Conservation (phyloP, 2,888 invertebrate species). For the Lagria hirta region DNA sequence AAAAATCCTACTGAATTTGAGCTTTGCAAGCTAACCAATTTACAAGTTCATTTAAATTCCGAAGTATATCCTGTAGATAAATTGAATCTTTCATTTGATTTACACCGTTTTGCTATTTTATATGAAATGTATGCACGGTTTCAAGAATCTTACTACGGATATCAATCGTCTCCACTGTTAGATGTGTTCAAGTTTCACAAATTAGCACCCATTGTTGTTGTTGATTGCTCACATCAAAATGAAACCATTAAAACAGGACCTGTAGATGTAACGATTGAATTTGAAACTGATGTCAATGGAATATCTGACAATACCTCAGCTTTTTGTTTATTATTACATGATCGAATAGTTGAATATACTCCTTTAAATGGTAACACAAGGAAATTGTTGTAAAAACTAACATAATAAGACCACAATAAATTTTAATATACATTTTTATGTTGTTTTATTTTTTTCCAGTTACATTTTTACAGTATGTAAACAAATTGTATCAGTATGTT, state of each 20-base stretch:
- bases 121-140: slow-evolving; percentile 38
- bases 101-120: slow-evolving; percentile 32
- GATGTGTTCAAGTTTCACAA: slow-evolving; percentile 30
- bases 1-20: slow-evolving; percentile 31
- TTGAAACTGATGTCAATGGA: slow-evolving; percentile 33
- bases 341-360: slow-evolving; percentile 34
- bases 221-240: slow-evolving; percentile 39
- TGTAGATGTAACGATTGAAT: slow-evolving; percentile 38
- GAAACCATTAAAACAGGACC: slow-evolving; percentile 34
- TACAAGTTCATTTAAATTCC: slow-evolving; percentile 45
- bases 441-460: slow-evolving; percentile 1
- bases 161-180: slow-evolving; percentile 44
- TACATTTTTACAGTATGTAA: not conserved
- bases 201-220: slow-evolving; percentile 34
- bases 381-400: slow-evolving; percentile 27
- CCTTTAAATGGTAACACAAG: slow-evolving; percentile 31
- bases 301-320: slow-evolving; percentile 34
- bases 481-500: not conserved
- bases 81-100: slow-evolving; percentile 37
- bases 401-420: not conserved
- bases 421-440: not conserved
- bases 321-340: slow-evolving; percentile 36
- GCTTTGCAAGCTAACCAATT: slow-evolving; percentile 42
- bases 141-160: slow-evolving; percentile 36
- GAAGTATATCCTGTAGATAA: slow-evolving; percentile 46